Percentiles rank a stretch among this genome's conserved stretches.
Evolutionary conservation across 2,113 vertebrate genomes (phyloP).

Genomic region (Notarius quadriscutis): DNA sequence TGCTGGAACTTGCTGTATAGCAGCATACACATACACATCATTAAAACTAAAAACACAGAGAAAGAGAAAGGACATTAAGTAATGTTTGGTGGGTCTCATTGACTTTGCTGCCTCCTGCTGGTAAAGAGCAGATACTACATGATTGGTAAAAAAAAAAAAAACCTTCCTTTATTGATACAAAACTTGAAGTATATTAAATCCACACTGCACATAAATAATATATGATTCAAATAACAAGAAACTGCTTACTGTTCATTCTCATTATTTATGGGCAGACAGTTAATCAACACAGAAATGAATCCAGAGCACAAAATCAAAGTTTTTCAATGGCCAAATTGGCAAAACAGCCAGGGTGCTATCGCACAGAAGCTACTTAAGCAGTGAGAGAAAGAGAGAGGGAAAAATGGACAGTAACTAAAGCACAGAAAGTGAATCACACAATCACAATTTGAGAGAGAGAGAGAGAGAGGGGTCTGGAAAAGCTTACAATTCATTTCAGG

Average conservation of each 20-base stretch:
- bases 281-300: background rate
- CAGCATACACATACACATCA: conserved; percentile 31
- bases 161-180: background rate
- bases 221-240: background rate
- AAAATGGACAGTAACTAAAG: too few species aligned
- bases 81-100: background rate
- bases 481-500: too few species aligned
- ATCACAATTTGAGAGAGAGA: too few species aligned
- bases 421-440: too few species aligned
- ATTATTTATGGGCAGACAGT: too few species aligned
- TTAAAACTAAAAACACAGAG: background rate
- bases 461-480: too few species aligned
- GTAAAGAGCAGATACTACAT: background rate
- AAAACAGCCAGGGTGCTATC: too few species aligned
- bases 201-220: background rate
- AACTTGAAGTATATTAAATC: background rate
- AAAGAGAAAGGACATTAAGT: background rate
- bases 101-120: conserved; percentile 12
- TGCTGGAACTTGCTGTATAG: background rate
- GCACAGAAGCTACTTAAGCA: too few species aligned
- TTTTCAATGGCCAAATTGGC: background rate
- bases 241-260: background rate
- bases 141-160: background rate
- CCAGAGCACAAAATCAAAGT: background rate
- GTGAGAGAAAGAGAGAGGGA: too few species aligned